Evolutionary conservation across 2,797 vertebrate genomes (phyloP).

Genomic region (Pangasius sanitwongsei): DNA sequence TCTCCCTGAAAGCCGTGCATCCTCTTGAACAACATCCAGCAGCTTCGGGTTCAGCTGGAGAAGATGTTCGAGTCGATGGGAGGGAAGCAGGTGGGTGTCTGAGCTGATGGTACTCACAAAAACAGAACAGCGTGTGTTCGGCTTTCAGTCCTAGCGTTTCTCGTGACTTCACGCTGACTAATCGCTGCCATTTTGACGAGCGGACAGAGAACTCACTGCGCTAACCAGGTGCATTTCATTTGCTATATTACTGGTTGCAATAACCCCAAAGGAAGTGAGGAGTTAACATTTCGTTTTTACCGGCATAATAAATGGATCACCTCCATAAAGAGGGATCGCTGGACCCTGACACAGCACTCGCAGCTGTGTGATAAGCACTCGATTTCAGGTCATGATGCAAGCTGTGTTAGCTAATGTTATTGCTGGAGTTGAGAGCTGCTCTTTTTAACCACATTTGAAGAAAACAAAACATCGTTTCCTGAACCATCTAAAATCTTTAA

Average conservation of each 20-base stretch:
- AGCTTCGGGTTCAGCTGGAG: constrained; percentile 93
- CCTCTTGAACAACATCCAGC: constrained; percentile 97
- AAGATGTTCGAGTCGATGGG: constrained; percentile 99
- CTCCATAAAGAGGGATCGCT: background rate
- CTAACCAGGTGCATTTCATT: background rate
- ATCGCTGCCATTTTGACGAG: background rate
- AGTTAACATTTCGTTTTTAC: background rate
- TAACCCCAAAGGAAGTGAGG: background rate
- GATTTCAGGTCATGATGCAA: background rate
- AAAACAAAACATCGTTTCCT: background rate
- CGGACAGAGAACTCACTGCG: too few species aligned
- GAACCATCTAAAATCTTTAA: background rate
- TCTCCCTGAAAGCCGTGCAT: constrained; percentile 85
- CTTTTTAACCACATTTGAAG: background rate
- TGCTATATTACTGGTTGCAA: too few species aligned
- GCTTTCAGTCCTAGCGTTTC: too few species aligned
- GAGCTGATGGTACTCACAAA: background rate
- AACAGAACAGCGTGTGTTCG: background rate
- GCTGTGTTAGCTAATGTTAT: background rate
- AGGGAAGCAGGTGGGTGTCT: constrained; percentile 90
- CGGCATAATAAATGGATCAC: background rate
- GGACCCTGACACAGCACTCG: background rate
- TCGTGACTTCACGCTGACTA: background rate
- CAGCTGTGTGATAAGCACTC: background rate
- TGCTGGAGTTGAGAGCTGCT: background rate